phyloP scores from a whole-genome alignment of 2,113 vertebrate species.

The Marcusenius ussheri region DNA sequence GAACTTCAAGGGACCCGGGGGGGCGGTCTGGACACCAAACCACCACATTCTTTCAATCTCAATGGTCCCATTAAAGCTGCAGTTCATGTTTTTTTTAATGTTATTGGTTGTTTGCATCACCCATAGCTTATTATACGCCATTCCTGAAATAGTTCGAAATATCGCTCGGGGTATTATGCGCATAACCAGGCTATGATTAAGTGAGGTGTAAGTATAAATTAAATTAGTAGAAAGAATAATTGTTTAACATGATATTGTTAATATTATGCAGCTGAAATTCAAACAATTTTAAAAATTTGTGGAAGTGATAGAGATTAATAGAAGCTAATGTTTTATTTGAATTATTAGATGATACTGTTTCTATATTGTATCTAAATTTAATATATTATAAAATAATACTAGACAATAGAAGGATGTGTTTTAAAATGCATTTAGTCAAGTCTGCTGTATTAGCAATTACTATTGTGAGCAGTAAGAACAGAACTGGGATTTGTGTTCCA shows the following conservation, averaged over 20 bases:
- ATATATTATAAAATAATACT: not conserved
- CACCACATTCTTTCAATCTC: not conserved
- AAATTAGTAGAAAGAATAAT: not conserved
- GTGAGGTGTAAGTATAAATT: not conserved
- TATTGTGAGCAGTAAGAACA: not conserved
- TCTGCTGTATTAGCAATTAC: not conserved
- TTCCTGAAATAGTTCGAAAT: not conserved
- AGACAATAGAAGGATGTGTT: not conserved
- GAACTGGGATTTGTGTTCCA: not conserved
- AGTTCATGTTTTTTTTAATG: not conserved
- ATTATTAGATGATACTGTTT: not conserved
- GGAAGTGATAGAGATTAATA: not conserved
- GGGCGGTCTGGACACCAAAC: not conserved
- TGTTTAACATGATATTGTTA: not conserved
- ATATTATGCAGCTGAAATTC: conserved; percentile 5
- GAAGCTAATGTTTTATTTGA: not conserved
- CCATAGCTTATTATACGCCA: not conserved
- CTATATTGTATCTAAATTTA: not conserved
- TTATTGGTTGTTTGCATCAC: not conserved
- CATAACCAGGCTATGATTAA: not conserved
- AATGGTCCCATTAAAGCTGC: not conserved
- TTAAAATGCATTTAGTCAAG: not conserved
- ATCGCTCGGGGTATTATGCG: not conserved
- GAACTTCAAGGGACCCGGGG: not conserved
- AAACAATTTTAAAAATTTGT: not conserved